phyloP scores from a whole-genome alignment of 1,140 invertebrate genomes.

The Drosophila mojavensis region DNA sequence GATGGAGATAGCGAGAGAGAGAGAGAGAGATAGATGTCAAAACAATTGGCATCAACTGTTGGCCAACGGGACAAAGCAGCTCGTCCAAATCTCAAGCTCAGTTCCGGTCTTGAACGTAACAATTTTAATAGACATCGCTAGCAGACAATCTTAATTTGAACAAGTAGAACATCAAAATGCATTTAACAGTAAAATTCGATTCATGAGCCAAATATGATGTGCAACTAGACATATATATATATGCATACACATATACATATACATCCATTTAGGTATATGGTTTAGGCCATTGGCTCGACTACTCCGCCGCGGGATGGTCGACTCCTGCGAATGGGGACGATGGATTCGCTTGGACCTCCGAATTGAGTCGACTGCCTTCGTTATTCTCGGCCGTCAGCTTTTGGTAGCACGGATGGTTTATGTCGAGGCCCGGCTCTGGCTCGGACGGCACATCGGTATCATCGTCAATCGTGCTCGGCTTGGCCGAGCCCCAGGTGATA shows the following conservation, averaged over 20 bases:
- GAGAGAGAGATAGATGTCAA: background rate
- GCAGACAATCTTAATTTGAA: slow-evolving; percentile 10
- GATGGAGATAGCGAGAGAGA: background rate
- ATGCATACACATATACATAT: too few relatives aligned
- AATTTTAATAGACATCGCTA: slow-evolving; percentile 28
- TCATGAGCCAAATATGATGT: slow-evolving; percentile 1
- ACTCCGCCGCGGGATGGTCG: too few relatives aligned
- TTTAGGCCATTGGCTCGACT: too few relatives aligned
- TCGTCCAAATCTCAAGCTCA: slow-evolving; percentile 10
- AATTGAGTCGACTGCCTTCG: too few relatives aligned
- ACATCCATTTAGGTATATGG: too few relatives aligned
- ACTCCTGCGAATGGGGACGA: too few relatives aligned
- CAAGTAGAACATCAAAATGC: slow-evolving; percentile 17
- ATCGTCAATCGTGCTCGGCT: background rate
- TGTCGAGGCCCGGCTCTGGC: slow-evolving; percentile 42
- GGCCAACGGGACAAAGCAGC: background rate
- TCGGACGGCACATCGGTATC: background rate
- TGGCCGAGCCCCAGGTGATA: too few relatives aligned
- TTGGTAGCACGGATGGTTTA: slow-evolving; percentile 57
- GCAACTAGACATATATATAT: background rate
- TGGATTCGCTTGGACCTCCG: too few relatives aligned
- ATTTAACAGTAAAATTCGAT: slow-evolving; percentile 16
- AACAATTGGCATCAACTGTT: slow-evolving; percentile 6
- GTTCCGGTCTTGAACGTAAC: slow-evolving; percentile 21
- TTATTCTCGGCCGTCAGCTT: slow-evolving; percentile 28